Evolutionary conservation across 2,113 vertebrate genomes (phyloP).

Genomic region (Ovis aries): DNA sequence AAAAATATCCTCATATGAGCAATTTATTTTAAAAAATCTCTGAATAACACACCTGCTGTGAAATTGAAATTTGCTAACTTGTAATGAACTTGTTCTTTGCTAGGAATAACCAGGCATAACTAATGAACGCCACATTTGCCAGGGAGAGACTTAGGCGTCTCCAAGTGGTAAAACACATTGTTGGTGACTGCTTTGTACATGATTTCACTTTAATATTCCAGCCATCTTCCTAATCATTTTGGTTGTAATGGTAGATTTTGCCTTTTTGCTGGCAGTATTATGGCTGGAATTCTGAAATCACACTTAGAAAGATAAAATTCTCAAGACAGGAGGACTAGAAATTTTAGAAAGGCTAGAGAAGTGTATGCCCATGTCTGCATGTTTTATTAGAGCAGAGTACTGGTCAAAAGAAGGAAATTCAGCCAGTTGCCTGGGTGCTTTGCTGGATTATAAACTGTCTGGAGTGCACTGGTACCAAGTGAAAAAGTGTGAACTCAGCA

Average conservation of each 20-base stretch:
- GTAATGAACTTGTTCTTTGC: conserved; percentile 37
- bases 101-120: background rate
- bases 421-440: background rate
- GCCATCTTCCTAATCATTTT: background rate
- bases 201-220: background rate
- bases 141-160: background rate
- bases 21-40: conserved; percentile 37
- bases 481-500: background rate
- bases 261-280: background rate
- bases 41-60: conserved; percentile 17
- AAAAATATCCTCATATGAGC: conserved; percentile 39
- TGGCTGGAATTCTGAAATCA: background rate
- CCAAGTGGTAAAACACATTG: conserved; percentile 12
- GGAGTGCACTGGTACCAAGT: background rate
- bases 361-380: background rate
- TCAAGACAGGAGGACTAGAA: background rate
- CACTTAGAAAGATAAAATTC: background rate
- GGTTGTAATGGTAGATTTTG: background rate
- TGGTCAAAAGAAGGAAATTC: background rate
- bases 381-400: background rate
- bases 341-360: background rate
- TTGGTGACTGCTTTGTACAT: conserved; percentile 20
- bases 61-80: conserved; percentile 51
- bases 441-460: background rate
- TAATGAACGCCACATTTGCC: conserved; percentile 39